Percentiles rank a stretch among this genome's conserved stretches.
phyloP scores from a whole-genome alignment of 2,797 vertebrate genomes.

The Anas acuta region DNA sequence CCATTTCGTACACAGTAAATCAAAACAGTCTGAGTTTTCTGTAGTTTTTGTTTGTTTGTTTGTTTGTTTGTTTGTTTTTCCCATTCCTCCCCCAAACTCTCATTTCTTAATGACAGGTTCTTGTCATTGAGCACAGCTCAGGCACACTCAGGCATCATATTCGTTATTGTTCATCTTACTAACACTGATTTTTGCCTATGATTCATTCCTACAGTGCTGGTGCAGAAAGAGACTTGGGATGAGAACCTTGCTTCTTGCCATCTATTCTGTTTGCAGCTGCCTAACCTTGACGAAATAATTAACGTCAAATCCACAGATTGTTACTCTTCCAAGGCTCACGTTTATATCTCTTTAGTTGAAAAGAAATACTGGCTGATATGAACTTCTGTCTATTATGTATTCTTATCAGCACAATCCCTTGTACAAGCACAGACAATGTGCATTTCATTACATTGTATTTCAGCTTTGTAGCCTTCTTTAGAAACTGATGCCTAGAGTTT shows the following conservation, averaged over 20 bases:
- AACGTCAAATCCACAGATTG: neutral
- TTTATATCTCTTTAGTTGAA: neutral
- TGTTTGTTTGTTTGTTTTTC: neutral
- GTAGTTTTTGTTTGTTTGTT: neutral
- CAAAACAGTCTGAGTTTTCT: neutral
- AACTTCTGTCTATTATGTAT: neutral
- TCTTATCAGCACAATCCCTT: neutral
- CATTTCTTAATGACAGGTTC: neutral
- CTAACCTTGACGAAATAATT: slow-evolving; percentile 15
- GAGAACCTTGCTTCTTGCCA: neutral
- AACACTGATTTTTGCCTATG: neutral
- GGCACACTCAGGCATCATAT: neutral
- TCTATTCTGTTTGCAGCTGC: neutral
- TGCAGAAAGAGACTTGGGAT: neutral
- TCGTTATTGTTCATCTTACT: neutral
- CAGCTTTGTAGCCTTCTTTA: neutral
- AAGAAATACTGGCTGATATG: neutral
- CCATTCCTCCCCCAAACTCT: neutral
- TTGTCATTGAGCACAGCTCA: neutral
- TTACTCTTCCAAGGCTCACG: neutral
- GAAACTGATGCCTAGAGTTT: neutral
- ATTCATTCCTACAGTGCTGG: neutral
- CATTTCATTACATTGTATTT: neutral
- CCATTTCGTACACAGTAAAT: neutral
- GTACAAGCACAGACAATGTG: neutral